A percentile compares a stretch with the other conserved stretches of the same genome.
Evolutionary conservation across 2,797 vertebrate genomes (phyloP).

Genomic region (Serranus cabrilla): DNA sequence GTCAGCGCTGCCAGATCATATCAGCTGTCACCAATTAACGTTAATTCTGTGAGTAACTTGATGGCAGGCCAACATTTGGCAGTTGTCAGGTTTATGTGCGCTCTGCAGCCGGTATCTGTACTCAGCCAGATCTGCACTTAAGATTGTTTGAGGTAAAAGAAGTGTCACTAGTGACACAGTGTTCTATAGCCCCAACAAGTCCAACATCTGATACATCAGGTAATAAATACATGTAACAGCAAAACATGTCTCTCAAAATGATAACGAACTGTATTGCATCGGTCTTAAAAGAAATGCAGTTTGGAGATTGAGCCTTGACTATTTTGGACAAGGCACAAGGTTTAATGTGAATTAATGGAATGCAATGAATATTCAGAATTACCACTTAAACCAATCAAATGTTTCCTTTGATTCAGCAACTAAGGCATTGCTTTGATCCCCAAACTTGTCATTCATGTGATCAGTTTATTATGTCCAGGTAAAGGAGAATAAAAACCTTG

Average conservation of each 20-base stretch:
- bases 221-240: background rate
- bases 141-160: background rate
- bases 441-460: constrained; percentile 1
- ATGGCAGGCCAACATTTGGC: background rate
- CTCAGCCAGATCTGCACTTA: background rate
- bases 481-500: background rate
- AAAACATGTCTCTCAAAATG: background rate
- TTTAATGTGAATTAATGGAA: background rate
- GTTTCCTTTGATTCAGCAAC: background rate
- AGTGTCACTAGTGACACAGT: background rate
- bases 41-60: background rate
- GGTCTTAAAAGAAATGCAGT: background rate
- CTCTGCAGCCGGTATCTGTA: background rate
- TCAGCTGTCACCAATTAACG: background rate
- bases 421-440: background rate
- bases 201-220: background rate
- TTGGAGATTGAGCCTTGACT: background rate
- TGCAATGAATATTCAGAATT: background rate
- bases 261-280: background rate
- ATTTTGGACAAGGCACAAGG: background rate
- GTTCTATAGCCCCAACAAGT: background rate
- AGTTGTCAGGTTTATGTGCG: background rate
- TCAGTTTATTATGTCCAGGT: constrained; percentile 2
- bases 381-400: background rate
- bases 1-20: background rate